phyloP scores from a whole-genome alignment of 2,113 vertebrate species.

The Psilopogon haemacephalus region DNA sequence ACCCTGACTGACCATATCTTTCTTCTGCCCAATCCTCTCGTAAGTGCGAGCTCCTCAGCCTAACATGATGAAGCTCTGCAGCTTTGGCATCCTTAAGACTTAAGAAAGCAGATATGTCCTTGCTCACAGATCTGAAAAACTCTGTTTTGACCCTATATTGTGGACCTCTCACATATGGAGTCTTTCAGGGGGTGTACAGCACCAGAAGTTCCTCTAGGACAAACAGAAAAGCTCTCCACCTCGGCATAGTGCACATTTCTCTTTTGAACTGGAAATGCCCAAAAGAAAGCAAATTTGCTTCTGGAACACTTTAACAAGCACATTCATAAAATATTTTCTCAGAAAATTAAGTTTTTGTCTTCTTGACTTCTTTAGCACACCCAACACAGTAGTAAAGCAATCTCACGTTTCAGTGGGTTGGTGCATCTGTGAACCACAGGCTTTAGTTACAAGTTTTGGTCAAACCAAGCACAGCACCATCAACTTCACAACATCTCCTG shows the following conservation, averaged over 20 bases:
- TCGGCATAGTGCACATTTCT: neutral
- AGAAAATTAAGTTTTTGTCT: neutral
- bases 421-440: neutral
- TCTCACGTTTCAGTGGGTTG: neutral
- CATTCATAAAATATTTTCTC: neutral
- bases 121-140: neutral
- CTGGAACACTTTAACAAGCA: neutral
- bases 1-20: neutral
- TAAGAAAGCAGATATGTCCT: neutral
- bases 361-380: neutral
- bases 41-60: neutral
- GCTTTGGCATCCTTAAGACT: neutral
- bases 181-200: neutral
- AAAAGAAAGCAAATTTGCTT: neutral
- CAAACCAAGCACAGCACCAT: neutral
- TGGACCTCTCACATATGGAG: accelerated
- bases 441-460: neutral
- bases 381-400: neutral
- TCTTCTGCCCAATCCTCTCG: neutral
- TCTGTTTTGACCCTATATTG: neutral
- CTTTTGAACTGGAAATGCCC: neutral
- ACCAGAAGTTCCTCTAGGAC: neutral
- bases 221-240: neutral
- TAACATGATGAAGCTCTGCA: neutral
- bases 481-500: neutral